Evolutionary conservation across 2,113 vertebrate species (phyloP).

Genomic region (Sander lucioperca): DNA sequence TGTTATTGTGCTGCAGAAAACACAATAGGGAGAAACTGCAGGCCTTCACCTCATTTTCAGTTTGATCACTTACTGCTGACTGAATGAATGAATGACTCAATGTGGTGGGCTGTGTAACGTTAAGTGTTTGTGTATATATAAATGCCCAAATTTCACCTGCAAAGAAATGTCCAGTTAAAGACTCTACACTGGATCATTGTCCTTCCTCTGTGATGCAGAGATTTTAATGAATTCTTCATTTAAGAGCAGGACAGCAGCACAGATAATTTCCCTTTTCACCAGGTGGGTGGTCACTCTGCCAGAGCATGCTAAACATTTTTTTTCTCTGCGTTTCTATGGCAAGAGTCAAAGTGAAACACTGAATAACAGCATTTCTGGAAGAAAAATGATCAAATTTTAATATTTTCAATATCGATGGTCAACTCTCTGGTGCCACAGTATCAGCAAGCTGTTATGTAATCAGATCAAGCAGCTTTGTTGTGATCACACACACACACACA

Average conservation of each 20-base stretch:
- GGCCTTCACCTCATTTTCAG: neutral
- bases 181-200: neutral
- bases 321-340: neutral
- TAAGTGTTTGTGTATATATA: neutral
- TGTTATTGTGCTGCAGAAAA: conserved; percentile 27
- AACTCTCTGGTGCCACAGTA: neutral
- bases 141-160: neutral
- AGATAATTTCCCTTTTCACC: neutral
- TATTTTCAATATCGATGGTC: neutral
- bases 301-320: neutral
- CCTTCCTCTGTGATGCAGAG: neutral
- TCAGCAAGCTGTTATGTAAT: conserved; percentile 33
- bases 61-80: neutral
- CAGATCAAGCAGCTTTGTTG: conserved; percentile 26
- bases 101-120: neutral
- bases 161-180: neutral
- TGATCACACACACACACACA: conserved; percentile 18
- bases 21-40: conserved; percentile 11
- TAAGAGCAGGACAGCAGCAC: neutral
- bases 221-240: neutral
- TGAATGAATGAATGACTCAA: conserved; percentile 17
- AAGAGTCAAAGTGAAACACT: neutral
- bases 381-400: neutral
- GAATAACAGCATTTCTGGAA: neutral
- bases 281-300: neutral